Evolutionary conservation across 2,113 vertebrate species (phyloP).

Genomic region (Lichenostomus cassidix): DNA sequence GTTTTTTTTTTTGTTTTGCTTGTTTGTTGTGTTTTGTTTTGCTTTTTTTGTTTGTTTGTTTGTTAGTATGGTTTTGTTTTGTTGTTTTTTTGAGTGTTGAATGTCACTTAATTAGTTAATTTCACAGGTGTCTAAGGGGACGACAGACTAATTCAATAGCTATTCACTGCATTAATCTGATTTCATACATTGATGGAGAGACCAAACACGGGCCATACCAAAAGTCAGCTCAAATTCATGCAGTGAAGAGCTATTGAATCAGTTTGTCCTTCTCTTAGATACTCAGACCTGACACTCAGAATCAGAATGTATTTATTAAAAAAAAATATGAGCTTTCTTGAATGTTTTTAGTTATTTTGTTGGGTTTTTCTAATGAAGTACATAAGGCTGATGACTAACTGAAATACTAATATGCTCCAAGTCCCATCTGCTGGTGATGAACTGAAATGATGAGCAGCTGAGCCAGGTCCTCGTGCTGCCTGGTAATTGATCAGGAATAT

Average conservation of each 20-base stretch:
- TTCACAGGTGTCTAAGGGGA: neutral
- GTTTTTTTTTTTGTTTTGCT: neutral
- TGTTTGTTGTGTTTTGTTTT: neutral
- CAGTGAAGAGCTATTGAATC: neutral
- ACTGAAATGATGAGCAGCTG: constrained; percentile 52
- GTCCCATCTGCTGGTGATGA: constrained; percentile 39
- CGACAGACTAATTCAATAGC: neutral
- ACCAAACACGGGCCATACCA: neutral
- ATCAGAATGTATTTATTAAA: neutral
- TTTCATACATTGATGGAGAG: neutral
- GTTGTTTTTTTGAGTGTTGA: neutral
- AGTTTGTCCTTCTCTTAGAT: neutral
- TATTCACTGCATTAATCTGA: neutral
- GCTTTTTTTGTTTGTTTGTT: neutral
- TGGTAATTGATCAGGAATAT: constrained; percentile 58
- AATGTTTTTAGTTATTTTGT: neutral
- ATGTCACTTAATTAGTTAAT: neutral
- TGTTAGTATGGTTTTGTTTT: neutral
- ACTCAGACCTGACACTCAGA: neutral
- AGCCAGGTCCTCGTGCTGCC: constrained; percentile 20
- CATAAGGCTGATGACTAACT: neutral
- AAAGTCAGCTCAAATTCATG: neutral
- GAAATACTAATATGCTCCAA: neutral
- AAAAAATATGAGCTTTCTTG: neutral
- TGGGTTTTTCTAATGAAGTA: neutral